A percentile compares a stretch with the other conserved stretches of the same genome.
phyloP scores from a whole-genome alignment of 2,797 vertebrate species.

The Smutsia temminckii region DNA sequence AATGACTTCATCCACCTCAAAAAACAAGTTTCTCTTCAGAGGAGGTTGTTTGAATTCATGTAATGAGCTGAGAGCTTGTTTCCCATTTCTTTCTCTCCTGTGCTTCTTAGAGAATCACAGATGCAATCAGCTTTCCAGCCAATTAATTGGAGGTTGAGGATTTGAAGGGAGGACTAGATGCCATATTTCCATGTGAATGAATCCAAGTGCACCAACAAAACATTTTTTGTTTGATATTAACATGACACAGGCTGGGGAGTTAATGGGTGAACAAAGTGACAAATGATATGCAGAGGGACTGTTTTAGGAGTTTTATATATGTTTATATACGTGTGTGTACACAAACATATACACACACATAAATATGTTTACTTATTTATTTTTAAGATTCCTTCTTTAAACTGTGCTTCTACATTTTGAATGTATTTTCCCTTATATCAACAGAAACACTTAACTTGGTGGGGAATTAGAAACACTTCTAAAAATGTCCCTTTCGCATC shows the following conservation, averaged over 20 bases:
- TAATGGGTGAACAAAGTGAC: background rate
- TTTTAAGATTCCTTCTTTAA: background rate
- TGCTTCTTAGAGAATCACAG: slow-evolving; percentile 41
- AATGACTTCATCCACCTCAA: background rate
- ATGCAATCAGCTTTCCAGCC: background rate
- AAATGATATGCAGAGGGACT: background rate
- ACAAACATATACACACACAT: no score
- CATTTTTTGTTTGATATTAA: slow-evolving; percentile 7
- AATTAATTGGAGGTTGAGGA: slow-evolving; percentile 13
- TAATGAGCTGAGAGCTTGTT: slow-evolving; percentile 36
- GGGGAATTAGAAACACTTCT: slow-evolving; percentile 30
- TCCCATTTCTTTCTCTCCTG: background rate
- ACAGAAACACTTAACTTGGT: background rate
- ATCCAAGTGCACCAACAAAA: background rate
- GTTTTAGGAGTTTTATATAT: background rate
- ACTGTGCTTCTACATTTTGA: background rate
- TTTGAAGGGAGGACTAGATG: background rate
- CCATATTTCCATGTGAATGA: slow-evolving; percentile 5
- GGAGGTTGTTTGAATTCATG: background rate
- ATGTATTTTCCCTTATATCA: background rate
- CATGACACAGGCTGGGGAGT: background rate
- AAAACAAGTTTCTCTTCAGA: background rate
- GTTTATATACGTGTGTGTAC: background rate
- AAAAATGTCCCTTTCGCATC: slow-evolving; percentile 30
- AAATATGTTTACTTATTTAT: background rate